Conservation (phyloP, 2,797 vertebrate species). For the Anguilla pacifica region DNA sequence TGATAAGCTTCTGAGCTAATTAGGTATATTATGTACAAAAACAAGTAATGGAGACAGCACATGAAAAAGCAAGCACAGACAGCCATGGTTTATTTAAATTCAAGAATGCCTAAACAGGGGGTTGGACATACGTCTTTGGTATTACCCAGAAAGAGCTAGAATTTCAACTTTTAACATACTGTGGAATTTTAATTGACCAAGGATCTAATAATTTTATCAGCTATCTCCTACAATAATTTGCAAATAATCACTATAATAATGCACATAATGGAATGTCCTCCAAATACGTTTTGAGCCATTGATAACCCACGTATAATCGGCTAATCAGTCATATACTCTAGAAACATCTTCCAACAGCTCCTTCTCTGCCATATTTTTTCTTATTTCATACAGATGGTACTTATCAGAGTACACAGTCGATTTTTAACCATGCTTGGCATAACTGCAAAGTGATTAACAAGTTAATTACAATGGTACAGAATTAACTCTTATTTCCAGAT, state of each 20-base stretch:
- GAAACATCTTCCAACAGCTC: not conserved
- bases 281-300: not conserved
- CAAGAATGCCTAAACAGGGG: not conserved
- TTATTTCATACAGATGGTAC: not conserved
- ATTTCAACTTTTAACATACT: not conserved
- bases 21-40: not conserved
- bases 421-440: not conserved
- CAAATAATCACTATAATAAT: not conserved
- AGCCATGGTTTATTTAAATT: not conserved
- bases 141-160: no score
- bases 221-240: not conserved
- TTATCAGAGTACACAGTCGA: not conserved
- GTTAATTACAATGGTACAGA: not conserved
- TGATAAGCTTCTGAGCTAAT: not conserved
- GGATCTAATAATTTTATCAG: not conserved
- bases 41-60: not conserved
- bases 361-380: not conserved
- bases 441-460: not conserved
- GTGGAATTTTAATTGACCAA: not conserved
- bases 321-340: not conserved
- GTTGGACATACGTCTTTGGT: no score
- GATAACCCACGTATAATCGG: not conserved
- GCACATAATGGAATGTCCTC: not conserved
- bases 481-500: not conserved
- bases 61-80: not conserved